Base-by-base conservation (phyloP, 2,888 invertebrate species). In the Pharmacophagus antenor region DNA sequence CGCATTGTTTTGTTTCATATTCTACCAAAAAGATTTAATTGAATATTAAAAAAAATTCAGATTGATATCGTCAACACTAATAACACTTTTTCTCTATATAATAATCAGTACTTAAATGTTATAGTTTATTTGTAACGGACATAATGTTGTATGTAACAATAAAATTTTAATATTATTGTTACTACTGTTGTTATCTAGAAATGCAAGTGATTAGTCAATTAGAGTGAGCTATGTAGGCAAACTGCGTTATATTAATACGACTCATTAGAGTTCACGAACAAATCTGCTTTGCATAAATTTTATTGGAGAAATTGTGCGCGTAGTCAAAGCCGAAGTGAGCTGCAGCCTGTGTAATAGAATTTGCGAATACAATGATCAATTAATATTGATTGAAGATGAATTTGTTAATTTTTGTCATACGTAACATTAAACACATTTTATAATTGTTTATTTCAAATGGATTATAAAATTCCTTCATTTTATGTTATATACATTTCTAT, bases 251-350 rank as follows among this genome's bases (percentile, higher is more conserved):
- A 85, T 84, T 84, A 85, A 86, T 86, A 82, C 74, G 80, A 72
- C 83, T 85, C 84, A 87, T 87, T 87, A 86, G 76, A 76, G 75
- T 73, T 68, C 69, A 72, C 73, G 75, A 73, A 74, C 80, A 80
- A 84, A 84, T 82, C 79, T 82, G 82, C 76, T 85, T 85, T 82
- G 80, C 83, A 85, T 85, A 83, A 52, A 84, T 85, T 86, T 85
- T 84, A 87, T 84, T 82, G 82, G 79, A 82, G 84, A 83, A 87
- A 85, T 83, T 84, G 82, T 79, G 75, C 79, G 82, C 82, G 82
- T 82, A 82, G 82, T 83, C 82, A 76, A 65, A 73, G 67, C 63
- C 70, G 74, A n/a, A n/a, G 79, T 64, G 55, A 21, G 15, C 21
- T 44, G 23, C 23, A 22, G 27, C 52, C 54, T 58, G 44, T 55